A percentile compares a stretch with the other conserved stretches of the same genome.
Evolutionary conservation across 2,113 vertebrate species (phyloP).

Genomic region (Sorex fumeus): DNA sequence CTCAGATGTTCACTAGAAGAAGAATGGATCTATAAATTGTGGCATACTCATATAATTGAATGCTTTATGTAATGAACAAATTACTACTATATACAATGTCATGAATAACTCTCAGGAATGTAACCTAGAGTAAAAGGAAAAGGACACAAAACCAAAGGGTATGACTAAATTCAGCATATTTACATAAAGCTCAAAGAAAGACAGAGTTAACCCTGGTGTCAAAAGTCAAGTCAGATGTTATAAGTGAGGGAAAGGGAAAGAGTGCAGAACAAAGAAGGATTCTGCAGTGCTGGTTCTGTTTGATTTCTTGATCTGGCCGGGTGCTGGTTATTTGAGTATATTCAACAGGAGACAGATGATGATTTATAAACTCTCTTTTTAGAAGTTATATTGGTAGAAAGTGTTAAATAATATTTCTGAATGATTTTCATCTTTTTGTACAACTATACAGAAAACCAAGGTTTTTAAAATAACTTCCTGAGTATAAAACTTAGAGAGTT

Average conservation of each 20-base stretch:
- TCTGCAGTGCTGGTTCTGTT: neutral
- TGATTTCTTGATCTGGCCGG: neutral
- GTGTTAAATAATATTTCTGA: neutral
- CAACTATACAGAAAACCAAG: conserved; percentile 34
- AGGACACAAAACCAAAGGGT: neutral
- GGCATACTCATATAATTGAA: neutral
- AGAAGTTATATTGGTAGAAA: conserved; percentile 23
- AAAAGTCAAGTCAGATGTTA: neutral
- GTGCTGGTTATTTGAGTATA: neutral
- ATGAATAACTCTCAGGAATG: neutral
- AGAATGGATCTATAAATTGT: neutral
- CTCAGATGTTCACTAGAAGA: neutral
- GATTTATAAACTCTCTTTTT: neutral
- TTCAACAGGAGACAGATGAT: conserved; percentile 17
- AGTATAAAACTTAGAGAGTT: neutral
- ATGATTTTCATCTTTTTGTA: neutral
- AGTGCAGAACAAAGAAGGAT: neutral
- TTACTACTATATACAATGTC: neutral
- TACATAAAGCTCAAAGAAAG: conserved; percentile 8
- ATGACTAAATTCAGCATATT: neutral
- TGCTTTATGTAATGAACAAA: neutral
- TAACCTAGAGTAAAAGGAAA: too few species aligned
- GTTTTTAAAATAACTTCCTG: neutral
- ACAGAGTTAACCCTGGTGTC: neutral
- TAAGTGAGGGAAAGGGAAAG: neutral